These are phyloP conservation scores for Lepidocyrtoides sp. DNA, from an alignment of 2,888 invertebrate species.

Conservation along the genomic window DNA sequence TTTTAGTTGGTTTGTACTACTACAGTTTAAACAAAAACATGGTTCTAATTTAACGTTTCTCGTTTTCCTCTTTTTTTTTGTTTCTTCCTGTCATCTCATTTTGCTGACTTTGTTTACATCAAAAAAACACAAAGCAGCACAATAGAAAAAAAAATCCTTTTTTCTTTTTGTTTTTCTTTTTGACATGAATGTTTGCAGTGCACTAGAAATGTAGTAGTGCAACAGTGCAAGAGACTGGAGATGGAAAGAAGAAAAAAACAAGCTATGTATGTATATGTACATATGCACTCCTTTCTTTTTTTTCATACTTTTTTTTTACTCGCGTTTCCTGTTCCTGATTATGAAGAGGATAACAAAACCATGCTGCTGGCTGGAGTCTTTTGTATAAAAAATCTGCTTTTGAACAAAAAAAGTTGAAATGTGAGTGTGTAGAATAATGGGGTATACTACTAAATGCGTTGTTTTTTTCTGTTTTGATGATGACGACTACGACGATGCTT, in stretches of 20 bases:
- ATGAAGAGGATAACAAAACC: neutral
- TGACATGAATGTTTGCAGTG: too few relatives aligned
- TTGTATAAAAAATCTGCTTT: neutral
- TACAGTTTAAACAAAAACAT: neutral
- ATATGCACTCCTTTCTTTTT: too few relatives aligned
- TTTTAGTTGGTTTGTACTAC: neutral
- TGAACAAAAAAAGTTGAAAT: constrained; percentile 7
- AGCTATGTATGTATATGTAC: too few relatives aligned
- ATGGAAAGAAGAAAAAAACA: neutral
- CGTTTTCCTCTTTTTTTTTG: too few relatives aligned
- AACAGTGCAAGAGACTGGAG: neutral
- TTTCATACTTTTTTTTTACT: neutral
- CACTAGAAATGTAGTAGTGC: too few relatives aligned
- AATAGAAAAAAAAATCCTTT: too few relatives aligned
- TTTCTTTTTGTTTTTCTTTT: neutral
- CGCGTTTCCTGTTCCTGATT: neutral
- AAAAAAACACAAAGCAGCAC: neutral
- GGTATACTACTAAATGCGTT: too few relatives aligned
- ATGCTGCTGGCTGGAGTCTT: too few relatives aligned
- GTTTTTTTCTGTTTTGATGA: too few relatives aligned
- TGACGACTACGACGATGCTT: neutral
- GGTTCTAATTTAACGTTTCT: constrained; percentile 20
- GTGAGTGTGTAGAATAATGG: neutral
- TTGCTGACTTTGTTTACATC: neutral
- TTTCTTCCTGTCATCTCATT: neutral